A percentile compares a stretch with the other conserved stretches of the same genome.
Conservation (phyloP, 1,140 invertebrate species). For the Bombus pascuorum region DNA sequence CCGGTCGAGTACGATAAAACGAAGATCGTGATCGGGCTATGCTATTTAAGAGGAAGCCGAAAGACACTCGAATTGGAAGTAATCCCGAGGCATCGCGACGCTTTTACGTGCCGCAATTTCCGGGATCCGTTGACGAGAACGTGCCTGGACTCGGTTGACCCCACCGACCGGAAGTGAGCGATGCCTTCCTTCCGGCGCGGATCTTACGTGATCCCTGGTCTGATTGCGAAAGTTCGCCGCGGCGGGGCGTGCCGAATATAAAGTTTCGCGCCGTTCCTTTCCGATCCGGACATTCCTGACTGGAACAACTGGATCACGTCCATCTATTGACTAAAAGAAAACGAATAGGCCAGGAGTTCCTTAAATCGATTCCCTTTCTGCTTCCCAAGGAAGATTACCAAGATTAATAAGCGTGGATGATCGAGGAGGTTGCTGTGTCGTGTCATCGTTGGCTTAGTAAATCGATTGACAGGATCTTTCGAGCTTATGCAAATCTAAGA, state of each 20-base stretch:
- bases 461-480: not conserved
- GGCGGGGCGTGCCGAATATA: slow-evolving; percentile 29
- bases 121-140: slow-evolving; percentile 61
- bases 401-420: not conserved
- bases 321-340: not conserved
- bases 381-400: not conserved
- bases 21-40: not conserved
- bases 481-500: not conserved
- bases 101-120: slow-evolving; percentile 66
- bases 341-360: not conserved
- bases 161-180: slow-evolving; percentile 58
- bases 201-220: slow-evolving; percentile 59
- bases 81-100: slow-evolving; percentile 35
- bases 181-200: slow-evolving; percentile 54
- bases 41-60: slow-evolving; percentile 19
- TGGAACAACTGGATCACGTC: not conserved
- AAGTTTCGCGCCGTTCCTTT: slow-evolving; percentile 9
- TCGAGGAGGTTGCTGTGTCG: not conserved
- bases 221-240: slow-evolving; percentile 67
- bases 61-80: slow-evolving; percentile 53
- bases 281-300: not conserved
- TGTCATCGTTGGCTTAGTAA: not conserved
- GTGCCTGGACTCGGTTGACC: slow-evolving; percentile 56
- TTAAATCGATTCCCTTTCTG: not conserved
- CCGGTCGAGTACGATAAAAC: not conserved